These are phyloP conservation scores for Eleginops maclovinus DNA, from an alignment of 2,113 vertebrate genomes.

Conservation along the genomic window DNA sequence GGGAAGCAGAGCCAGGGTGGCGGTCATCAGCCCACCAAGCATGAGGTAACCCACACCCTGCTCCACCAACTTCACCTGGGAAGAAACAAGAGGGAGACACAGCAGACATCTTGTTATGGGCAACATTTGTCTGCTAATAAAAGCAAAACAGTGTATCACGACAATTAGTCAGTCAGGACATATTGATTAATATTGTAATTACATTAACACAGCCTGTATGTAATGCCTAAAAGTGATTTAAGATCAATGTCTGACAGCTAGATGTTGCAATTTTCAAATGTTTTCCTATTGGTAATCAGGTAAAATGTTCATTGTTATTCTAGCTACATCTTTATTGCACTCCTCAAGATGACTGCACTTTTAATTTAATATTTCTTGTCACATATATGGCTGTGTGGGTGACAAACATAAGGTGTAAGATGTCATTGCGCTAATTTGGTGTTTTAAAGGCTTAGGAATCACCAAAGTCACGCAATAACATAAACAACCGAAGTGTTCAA, in stretches of 20 bases:
- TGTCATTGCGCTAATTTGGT: neutral
- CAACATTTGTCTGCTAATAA: neutral
- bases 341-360: neutral
- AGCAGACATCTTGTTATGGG: neutral
- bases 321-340: neutral
- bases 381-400: neutral
- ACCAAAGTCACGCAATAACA: too few relatives aligned
- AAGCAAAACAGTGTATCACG: neutral
- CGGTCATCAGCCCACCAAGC: constrained; percentile 89
- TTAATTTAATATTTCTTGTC: neutral
- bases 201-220: neutral
- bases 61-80: constrained; percentile 93
- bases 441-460: too few relatives aligned
- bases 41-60: constrained; percentile 94
- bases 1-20: constrained; percentile 89
- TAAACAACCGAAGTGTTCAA: too few relatives aligned
- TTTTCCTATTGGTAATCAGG: neutral
- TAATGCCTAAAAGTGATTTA: neutral
- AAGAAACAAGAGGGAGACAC: neutral
- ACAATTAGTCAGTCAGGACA: neutral
- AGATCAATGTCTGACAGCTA: neutral
- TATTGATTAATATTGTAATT: too few relatives aligned
- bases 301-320: neutral
- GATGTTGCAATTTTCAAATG: neutral
- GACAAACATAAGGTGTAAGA: neutral